Evolutionary conservation across 1,140 invertebrate genomes (phyloP).

Genomic region (Pogonus chalceus): DNA sequence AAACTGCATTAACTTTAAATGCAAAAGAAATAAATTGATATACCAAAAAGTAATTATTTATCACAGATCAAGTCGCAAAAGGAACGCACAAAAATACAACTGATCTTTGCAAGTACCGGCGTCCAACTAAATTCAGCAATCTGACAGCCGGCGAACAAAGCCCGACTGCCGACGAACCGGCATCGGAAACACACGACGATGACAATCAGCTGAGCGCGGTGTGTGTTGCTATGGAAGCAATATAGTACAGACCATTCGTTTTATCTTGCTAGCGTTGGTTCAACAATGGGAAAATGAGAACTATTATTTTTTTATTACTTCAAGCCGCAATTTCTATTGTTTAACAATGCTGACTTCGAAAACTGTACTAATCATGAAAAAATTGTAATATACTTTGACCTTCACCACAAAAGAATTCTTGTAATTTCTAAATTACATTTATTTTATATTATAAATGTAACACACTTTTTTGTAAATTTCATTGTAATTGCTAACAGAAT

Average conservation of each 20-base stretch:
- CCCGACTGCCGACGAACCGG: background rate
- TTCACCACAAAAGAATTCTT: too few species aligned
- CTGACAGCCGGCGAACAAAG: conserved; percentile 5
- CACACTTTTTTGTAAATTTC: too few species aligned
- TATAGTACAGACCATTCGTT: background rate
- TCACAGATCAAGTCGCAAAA: background rate
- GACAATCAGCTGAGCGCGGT: background rate
- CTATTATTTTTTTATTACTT: background rate
- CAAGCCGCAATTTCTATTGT: too few species aligned
- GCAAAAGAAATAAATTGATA: too few species aligned
- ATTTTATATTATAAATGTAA: too few species aligned
- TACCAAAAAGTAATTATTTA: too few species aligned
- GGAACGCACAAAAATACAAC: background rate
- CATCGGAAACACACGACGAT: background rate
- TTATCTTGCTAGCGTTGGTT: background rate
- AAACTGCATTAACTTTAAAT: too few species aligned
- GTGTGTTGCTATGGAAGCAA: background rate
- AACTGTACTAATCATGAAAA: too few species aligned
- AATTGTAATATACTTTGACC: too few species aligned
- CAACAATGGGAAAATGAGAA: background rate
- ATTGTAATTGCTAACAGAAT: too few species aligned
- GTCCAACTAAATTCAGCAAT: background rate
- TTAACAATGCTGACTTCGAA: too few species aligned
- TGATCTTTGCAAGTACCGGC: background rate
- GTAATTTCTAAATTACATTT: too few species aligned